These are phyloP conservation scores for Cyanoderma ruficeps DNA, from an alignment of 2,113 vertebrate species.

Conservation along the genomic window DNA sequence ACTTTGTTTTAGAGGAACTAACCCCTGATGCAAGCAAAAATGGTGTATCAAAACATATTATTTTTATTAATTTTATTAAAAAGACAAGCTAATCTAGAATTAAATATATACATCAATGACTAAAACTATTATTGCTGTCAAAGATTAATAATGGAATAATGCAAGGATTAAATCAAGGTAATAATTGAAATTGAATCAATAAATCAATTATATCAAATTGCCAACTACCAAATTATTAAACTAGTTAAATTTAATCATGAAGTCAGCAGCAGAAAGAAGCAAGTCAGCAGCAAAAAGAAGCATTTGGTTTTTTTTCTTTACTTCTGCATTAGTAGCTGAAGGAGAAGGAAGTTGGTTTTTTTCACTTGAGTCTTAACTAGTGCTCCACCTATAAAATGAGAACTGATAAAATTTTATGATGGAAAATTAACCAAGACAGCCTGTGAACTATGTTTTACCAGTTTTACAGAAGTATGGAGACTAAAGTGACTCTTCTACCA, in stretches of 20 bases:
- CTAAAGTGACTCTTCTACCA: not conserved
- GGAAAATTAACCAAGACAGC: not conserved
- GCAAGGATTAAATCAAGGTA: not conserved
- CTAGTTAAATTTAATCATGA: not conserved
- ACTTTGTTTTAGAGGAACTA: not conserved
- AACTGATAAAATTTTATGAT: not conserved
- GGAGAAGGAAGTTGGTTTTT: not conserved
- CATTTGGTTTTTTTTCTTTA: fast-evolving
- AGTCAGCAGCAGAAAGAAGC: not conserved
- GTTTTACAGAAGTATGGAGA: not conserved
- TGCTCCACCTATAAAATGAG: not conserved
- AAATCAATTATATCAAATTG: not conserved
- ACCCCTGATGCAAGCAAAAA: not conserved
- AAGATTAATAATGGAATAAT: not conserved
- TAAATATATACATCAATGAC: not conserved
- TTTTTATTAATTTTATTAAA: not conserved
- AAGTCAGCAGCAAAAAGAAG: not conserved
- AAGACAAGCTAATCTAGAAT: not conserved
- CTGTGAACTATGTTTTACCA: not conserved
- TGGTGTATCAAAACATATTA: not conserved
- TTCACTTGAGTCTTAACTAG: not conserved
- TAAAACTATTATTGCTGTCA: not conserved
- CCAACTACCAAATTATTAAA: not conserved
- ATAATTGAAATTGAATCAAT: not conserved
- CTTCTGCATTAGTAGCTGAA: not conserved